Evolutionary conservation across 1,140 invertebrate species (phyloP).

Genomic region (Tetramorium simillimum): DNA sequence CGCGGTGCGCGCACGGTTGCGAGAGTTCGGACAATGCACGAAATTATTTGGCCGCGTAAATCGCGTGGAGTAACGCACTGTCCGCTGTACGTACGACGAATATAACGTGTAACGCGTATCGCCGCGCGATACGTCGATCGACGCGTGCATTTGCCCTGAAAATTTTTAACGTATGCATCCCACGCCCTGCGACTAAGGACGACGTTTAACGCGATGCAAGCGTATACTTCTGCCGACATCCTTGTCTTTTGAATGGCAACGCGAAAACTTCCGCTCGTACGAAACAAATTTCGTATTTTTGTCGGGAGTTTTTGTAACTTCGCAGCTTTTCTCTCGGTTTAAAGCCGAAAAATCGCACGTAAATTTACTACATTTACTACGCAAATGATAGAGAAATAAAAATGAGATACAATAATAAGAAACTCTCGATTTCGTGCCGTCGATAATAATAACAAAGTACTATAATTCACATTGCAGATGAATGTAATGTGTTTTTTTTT

Average conservation of each 20-base stretch:
- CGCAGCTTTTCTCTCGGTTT: background rate
- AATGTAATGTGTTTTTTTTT: constrained; percentile 12
- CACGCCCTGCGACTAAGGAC: background rate
- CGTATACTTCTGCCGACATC: background rate
- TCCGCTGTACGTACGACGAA: background rate
- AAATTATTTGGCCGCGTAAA: constrained; percentile 58
- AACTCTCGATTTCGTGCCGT: background rate
- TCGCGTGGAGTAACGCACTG: background rate
- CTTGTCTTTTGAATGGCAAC: background rate
- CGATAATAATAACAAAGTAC: background rate
- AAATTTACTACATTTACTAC: background rate
- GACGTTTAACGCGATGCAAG: background rate
- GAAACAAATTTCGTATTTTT: background rate
- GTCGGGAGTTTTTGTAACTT: background rate
- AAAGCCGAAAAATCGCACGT: background rate
- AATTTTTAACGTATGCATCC: background rate
- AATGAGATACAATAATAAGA: background rate
- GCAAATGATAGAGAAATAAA: background rate
- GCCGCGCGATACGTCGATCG: constrained; percentile 18
- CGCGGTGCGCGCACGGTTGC: constrained; percentile 12
- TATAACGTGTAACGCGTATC: constrained; percentile 3
- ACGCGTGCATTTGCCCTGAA: background rate
- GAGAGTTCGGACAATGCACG: constrained; percentile 42
- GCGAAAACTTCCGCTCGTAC: background rate
- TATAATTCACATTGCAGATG: background rate